These are phyloP conservation scores for Steatornis caripensis DNA, from an alignment of 2,113 vertebrate species.

Conservation along the genomic window DNA sequence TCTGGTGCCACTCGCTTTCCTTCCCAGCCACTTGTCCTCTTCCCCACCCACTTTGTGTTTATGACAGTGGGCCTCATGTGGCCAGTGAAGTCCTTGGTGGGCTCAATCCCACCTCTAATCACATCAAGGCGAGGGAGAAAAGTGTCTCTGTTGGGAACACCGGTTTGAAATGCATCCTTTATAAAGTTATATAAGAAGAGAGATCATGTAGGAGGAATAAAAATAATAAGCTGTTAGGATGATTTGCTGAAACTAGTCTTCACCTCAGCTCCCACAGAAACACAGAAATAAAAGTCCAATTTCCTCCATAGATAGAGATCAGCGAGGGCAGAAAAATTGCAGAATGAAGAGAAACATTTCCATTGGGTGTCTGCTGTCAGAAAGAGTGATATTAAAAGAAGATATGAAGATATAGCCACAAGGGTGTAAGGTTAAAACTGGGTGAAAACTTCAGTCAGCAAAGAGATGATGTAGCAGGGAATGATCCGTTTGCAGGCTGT, in stretches of 20 bases:
- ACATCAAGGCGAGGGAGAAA: rapidly evolving
- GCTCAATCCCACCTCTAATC: background rate
- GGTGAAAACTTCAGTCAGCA: background rate
- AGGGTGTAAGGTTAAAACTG: background rate
- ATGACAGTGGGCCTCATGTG: background rate
- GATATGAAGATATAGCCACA: rapidly evolving
- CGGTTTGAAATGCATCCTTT: background rate
- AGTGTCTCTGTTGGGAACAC: background rate
- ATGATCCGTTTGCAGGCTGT: background rate
- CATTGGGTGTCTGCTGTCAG: background rate
- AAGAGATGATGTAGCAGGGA: background rate
- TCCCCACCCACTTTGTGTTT: background rate
- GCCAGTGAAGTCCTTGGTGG: rapidly evolving
- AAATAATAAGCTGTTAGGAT: slow-evolving; percentile 39
- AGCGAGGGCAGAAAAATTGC: background rate
- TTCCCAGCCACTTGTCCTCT: background rate
- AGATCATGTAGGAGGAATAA: slow-evolving; percentile 25
- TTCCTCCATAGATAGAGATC: background rate
- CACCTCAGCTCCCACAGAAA: slow-evolving; percentile 26
- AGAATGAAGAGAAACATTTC: background rate
- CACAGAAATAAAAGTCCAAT: slow-evolving; percentile 39
- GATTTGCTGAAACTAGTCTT: slow-evolving; percentile 29
- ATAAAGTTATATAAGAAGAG: background rate
- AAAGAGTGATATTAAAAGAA: background rate
- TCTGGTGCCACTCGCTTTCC: background rate